Conservation (phyloP, 53 echinoderm and acorn worm genomes). For the Holothuria leucospilota region DNA sequence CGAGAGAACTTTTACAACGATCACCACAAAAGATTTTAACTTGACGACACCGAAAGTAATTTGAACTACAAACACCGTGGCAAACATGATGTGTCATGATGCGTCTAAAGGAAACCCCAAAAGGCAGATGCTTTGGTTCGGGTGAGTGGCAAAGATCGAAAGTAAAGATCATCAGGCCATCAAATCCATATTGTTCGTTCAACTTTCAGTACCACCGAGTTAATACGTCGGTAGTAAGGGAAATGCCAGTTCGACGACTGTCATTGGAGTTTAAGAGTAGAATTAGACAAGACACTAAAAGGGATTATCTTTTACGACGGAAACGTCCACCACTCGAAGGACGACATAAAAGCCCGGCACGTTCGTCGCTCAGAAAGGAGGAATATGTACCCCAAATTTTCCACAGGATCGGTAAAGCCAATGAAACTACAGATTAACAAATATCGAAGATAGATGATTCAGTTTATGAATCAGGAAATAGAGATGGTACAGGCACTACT, state of each 20-base stretch:
- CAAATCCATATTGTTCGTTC: not conserved
- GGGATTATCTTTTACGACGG: conserved; percentile 2
- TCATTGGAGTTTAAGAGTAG: not conserved
- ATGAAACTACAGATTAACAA: too few species aligned
- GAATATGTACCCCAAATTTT: too few species aligned
- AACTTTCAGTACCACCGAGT: not conserved
- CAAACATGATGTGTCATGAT: not conserved
- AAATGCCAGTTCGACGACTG: not conserved
- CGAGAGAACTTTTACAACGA: too few species aligned
- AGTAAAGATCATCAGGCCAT: not conserved
- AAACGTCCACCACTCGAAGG: not conserved
- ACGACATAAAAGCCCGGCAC: too few species aligned
- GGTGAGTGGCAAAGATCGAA: not conserved
- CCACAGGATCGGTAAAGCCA: too few species aligned
- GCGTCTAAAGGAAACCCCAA: not conserved
- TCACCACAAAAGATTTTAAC: too few species aligned
- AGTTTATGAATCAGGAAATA: too few species aligned
- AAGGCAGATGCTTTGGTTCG: not conserved
- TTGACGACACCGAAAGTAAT: too few species aligned
- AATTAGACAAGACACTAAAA: not conserved
- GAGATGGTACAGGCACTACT: too few species aligned
- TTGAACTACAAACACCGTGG: too few species aligned
- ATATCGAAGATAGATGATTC: too few species aligned
- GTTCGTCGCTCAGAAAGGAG: too few species aligned
- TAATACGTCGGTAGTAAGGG: not conserved